Evolutionary conservation across 2,797 vertebrate species (phyloP).

Genomic region (Sandelia bainsii): DNA sequence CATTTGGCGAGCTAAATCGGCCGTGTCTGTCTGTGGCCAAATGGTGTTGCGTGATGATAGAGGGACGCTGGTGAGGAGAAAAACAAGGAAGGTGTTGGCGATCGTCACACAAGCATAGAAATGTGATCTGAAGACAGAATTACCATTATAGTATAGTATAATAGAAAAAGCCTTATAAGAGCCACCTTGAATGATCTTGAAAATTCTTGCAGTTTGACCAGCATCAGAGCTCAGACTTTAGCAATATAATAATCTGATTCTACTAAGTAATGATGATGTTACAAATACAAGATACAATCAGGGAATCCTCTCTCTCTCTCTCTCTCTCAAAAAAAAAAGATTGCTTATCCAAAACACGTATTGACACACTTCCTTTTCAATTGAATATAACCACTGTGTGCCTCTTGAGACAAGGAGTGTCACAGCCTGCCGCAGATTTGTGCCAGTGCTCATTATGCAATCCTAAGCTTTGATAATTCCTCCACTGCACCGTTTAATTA

Average conservation of each 20-base stretch:
- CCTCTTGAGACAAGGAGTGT: slow-evolving; percentile 74
- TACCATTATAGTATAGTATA: slow-evolving; percentile 31
- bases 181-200: slow-evolving; percentile 24
- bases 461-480: slow-evolving; percentile 80
- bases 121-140: slow-evolving; percentile 45
- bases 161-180: slow-evolving; percentile 21
- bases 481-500: slow-evolving; percentile 81
- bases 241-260: background rate
- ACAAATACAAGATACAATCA: slow-evolving; percentile 9
- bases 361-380: slow-evolving; percentile 68
- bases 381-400: slow-evolving; percentile 53
- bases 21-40: slow-evolving; percentile 72
- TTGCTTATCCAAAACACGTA: slow-evolving; percentile 41
- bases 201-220: slow-evolving; percentile 27
- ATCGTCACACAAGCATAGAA: slow-evolving; percentile 50
- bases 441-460: slow-evolving; percentile 80
- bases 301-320: slow-evolving; percentile 10
- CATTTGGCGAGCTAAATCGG: slow-evolving; percentile 73
- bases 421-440: slow-evolving; percentile 68
- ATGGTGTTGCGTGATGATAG: slow-evolving; percentile 70
- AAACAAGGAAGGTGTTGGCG: slow-evolving; percentile 62
- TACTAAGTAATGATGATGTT: background rate
- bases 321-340: background rate
- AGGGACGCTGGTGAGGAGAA: slow-evolving; percentile 48
- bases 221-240: background rate